Evolutionary conservation across 2,797 vertebrate species (phyloP).

Genomic region (Sphaeramia orbicularis): DNA sequence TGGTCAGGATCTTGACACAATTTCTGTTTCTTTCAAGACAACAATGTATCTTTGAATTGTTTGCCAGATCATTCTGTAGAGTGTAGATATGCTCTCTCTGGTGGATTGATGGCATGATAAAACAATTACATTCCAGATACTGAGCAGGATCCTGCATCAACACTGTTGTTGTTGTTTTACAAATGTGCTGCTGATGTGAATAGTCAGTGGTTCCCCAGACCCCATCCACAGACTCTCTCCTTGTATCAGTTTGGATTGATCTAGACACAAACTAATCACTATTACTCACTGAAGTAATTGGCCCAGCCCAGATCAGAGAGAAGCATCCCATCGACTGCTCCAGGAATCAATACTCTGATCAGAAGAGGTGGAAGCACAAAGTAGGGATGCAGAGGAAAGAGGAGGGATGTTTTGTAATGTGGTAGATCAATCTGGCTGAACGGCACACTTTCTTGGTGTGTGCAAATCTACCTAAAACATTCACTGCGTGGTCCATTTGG

Average conservation of each 20-base stretch:
- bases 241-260: conserved; percentile 95
- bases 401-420: conserved; percentile 73
- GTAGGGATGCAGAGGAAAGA: conserved; percentile 56
- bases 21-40: too few relatives aligned
- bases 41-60: background rate
- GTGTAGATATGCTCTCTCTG: background rate
- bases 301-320: conserved; percentile 96
- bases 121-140: conserved; percentile 37
- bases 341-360: conserved; percentile 94
- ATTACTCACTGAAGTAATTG: conserved; percentile 99
- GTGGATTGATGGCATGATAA: conserved; percentile 20
- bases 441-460: conserved; percentile 41
- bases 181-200: conserved; percentile 66
- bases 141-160: conserved; percentile 31
- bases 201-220: conserved; percentile 70
- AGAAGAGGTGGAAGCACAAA: conserved; percentile 84
- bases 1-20: too few relatives aligned
- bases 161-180: conserved; percentile 60
- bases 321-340: conserved; percentile 93
- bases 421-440: conserved; percentile 69
- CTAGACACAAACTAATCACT: conserved; percentile 98
- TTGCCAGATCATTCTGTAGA: background rate
- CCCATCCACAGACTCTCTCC: conserved; percentile 77
- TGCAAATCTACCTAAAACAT: conserved; percentile 52
- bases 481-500: conserved; percentile 20